These are phyloP conservation scores for Monopis laevigella DNA, from an alignment of 2,888 invertebrate species.

Conservation along the genomic window DNA sequence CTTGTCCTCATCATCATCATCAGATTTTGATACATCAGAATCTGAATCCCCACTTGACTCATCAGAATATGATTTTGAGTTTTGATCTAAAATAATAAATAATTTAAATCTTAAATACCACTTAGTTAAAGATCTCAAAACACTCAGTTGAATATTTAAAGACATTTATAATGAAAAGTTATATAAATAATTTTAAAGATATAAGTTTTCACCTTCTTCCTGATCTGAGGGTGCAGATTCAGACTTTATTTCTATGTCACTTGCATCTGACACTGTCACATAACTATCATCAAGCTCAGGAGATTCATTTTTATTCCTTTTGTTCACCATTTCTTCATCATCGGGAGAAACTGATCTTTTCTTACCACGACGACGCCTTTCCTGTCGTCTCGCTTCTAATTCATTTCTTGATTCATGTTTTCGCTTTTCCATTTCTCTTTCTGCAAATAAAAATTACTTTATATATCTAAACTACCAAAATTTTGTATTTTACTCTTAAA, in stretches of 20 bases:
- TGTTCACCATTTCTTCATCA: slow-evolving; percentile 33
- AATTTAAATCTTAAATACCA: too few species aligned
- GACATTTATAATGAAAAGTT: too few species aligned
- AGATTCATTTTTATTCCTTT: slow-evolving; percentile 44
- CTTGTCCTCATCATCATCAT: slow-evolving; percentile 38
- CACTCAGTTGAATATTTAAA: too few species aligned
- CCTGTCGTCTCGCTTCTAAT: slow-evolving; percentile 75
- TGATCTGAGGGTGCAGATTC: slow-evolving; percentile 49
- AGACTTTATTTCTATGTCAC: slow-evolving; percentile 59
- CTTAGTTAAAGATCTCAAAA: too few species aligned
- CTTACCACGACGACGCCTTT: slow-evolving; percentile 61
- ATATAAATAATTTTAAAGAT: too few species aligned
- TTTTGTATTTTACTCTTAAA: too few species aligned
- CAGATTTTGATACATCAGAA: slow-evolving; percentile 52
- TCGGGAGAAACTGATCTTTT: slow-evolving; percentile 47
- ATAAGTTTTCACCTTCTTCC: slow-evolving; percentile 29
- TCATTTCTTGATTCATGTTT: slow-evolving; percentile 80
- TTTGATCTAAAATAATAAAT: too few species aligned
- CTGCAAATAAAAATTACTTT: slow-evolving; percentile 33
- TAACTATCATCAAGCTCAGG: slow-evolving; percentile 49
- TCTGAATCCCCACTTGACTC: slow-evolving; percentile 48
- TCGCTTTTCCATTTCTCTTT: slow-evolving; percentile 79
- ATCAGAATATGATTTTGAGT: slow-evolving; percentile 57
- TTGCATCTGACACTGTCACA: slow-evolving; percentile 58
- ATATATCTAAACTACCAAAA: not conserved